Evolutionary conservation across 2,888 invertebrate genomes (phyloP), one percentile per base, ranked within the genome.

Genomic region (Pasiphila rectangulata): DNA sequence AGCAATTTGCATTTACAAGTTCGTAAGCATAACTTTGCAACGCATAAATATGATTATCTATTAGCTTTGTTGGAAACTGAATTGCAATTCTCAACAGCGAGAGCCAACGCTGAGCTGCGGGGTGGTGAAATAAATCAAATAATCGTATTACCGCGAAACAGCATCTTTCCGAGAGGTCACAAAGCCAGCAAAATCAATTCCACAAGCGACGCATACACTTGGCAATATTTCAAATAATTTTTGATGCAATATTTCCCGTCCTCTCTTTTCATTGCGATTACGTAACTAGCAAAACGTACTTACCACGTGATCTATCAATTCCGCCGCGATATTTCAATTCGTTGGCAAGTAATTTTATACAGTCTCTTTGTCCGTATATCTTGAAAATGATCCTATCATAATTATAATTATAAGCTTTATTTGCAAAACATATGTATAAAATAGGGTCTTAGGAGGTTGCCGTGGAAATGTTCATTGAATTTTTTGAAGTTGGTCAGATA

Each of bases 151-250:
- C 63, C 62, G 48, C 56, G 37, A 53, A 64, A 44, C 51, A 51
- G 45, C 59, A 54, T 64, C 59, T 57, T 54, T 42, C 51, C 51
- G 47, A 59, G 61, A 60, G 62, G 69, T 68, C 72, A 68, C 74
- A 72, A 75, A 74, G 71, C 65, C 69, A 63, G 63, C 63, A 67
- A 74, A 83, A 85, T 83, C 83, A 82, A 83, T 84, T 75, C 71
- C 57, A 54, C 62, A 59, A 64, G 67, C 70, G 76, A 79, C 77
- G 77, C 79, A 69, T 80, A 62, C 69, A 76, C 68, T 83, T 84
- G 85, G 83, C 85, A 84, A 80, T 83, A 83, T 82, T 81, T 84
- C 85, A 83, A 84, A 78, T 75, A 77, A 72, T 68, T 73, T 79
- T 75, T 79, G 81, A 80, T 81, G 79, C 79, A 80, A 79, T 75